Evolutionary conservation across 2,797 vertebrate genomes (phyloP).

Genomic region (Arnoldichthys spilopterus): DNA sequence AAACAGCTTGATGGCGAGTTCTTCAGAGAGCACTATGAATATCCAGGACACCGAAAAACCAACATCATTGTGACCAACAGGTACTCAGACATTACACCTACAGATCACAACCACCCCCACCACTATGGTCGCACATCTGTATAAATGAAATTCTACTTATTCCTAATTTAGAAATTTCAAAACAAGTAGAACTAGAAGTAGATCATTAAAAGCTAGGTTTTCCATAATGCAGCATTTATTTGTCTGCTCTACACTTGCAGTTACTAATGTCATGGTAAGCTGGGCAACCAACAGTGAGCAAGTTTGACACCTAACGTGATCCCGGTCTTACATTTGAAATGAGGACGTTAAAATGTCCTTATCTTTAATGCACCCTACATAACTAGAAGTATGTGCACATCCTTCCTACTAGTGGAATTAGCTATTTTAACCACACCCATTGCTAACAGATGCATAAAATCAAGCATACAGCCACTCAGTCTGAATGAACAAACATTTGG

Average conservation of each 20-base stretch:
- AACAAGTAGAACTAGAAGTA: not conserved
- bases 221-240: too few relatives aligned
- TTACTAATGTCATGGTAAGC: too few relatives aligned
- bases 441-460: too few relatives aligned
- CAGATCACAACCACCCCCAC: not conserved
- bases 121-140: not conserved
- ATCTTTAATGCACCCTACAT: not conserved
- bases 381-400: too few relatives aligned
- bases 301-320: too few relatives aligned
- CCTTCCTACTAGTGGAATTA: too few relatives aligned
- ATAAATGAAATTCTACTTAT: not conserved
- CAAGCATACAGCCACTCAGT: too few relatives aligned
- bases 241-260: too few relatives aligned
- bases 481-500: too few relatives aligned
- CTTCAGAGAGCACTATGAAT: slow-evolving; percentile 79
- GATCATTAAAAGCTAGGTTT: not conserved
- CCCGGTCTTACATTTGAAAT: too few relatives aligned
- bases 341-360: too few relatives aligned
- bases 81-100: slow-evolving; percentile 65
- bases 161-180: not conserved
- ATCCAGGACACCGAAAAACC: slow-evolving; percentile 79
- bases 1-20: slow-evolving; percentile 85
- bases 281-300: not conserved
- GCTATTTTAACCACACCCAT: too few relatives aligned
- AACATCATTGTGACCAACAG: slow-evolving; percentile 90